Base-by-base conservation (phyloP, 1,140 invertebrate species). In the Fopius arisanus region DNA sequence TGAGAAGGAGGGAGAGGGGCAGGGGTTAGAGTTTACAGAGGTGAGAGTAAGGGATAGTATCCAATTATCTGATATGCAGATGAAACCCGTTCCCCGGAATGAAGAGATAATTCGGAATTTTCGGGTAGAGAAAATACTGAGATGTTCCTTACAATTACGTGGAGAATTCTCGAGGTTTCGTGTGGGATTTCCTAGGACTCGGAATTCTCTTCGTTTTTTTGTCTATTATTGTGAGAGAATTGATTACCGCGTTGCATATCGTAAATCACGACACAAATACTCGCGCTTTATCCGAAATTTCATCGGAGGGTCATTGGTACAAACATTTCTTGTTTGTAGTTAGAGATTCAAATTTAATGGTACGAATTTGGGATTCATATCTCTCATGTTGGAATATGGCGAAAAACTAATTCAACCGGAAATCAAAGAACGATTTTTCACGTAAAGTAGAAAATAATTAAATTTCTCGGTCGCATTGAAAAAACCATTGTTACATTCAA, bases 11-110 rank as follows among this genome's bases (percentile, higher is more conserved):
- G 33, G 33, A 5, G 33, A 37, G 33, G 9, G 33, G n/a, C n/a
- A n/a, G n/a, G n/a, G n/a, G n/a, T n/a, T n/a, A n/a, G 33, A 37
- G 33, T 37, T 48, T 19, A 48, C 10, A n/a, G 33, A 37, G 33
- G 19, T 59, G 54, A 12, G 14, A 23, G 54, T 23, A 59, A 26
- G 54, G 54, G 54, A 59, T 59, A 59, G 6, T 28, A 19, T 26
- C 14, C 54, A 59, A 26, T 59, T 59, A 59, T 59, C 54, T 28
- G 21, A 28, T 59, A 59, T 59, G 54, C 54, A 59, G 19, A 59
- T 59, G 19, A 59, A 28, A 26, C 6, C 10, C 23, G 43, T 51
- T 51, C 3, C 1, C 21, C 19, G 10, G 21, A 59, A 59, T 59
- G 23, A 28, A 59, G 54, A 59, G 54, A 59, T 59, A 26, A 59